Conservation (phyloP, 2,888 invertebrate genomes). For the Drosophila monieri region DNA sequence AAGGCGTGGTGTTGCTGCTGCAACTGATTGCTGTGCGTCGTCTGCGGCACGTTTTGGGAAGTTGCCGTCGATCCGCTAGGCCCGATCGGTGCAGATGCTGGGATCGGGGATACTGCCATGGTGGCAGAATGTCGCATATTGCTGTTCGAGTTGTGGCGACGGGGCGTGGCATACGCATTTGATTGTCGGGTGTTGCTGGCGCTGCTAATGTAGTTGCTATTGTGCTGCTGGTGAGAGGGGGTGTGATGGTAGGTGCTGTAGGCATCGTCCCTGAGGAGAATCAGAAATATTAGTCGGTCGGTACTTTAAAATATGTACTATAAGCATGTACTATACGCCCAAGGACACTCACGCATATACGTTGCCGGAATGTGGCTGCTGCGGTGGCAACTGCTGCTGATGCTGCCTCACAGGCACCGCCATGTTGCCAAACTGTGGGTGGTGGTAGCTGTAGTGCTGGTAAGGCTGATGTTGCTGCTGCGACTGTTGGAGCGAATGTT, state of each 20-base stretch:
- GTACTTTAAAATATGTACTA: neutral
- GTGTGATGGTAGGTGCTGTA: slow-evolving; percentile 62
- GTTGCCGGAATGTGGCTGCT: slow-evolving; percentile 59
- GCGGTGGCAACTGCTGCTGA: slow-evolving; percentile 47
- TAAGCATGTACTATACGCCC: neutral
- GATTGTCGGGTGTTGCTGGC: slow-evolving; percentile 42
- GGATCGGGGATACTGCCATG: neutral
- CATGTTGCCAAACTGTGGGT: slow-evolving; percentile 83
- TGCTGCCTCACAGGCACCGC: slow-evolving; percentile 80
- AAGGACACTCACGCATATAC: slow-evolving; percentile 64
- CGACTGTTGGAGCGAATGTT: slow-evolving; percentile 40
- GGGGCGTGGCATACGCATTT: slow-evolving; percentile 50
- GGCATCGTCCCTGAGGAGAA: slow-evolving; percentile 57
- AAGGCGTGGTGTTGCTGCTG: slow-evolving; percentile 67
- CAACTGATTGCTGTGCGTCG: slow-evolving; percentile 62
- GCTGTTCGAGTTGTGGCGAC: slow-evolving; percentile 60
- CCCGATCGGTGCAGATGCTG: slow-evolving; percentile 21
- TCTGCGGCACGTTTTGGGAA: slow-evolving; percentile 31
- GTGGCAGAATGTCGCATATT: slow-evolving; percentile 53
- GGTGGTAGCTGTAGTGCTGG: slow-evolving; percentile 79
- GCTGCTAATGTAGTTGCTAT: slow-evolving; percentile 44
- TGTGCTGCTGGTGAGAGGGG: slow-evolving; percentile 53
- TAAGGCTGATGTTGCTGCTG: slow-evolving; percentile 56
- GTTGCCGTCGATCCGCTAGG: slow-evolving; percentile 5
- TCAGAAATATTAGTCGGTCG: neutral